Evolutionary conservation across 2,888 invertebrate species (phyloP).

Genomic region (Cephus spinipes): DNA sequence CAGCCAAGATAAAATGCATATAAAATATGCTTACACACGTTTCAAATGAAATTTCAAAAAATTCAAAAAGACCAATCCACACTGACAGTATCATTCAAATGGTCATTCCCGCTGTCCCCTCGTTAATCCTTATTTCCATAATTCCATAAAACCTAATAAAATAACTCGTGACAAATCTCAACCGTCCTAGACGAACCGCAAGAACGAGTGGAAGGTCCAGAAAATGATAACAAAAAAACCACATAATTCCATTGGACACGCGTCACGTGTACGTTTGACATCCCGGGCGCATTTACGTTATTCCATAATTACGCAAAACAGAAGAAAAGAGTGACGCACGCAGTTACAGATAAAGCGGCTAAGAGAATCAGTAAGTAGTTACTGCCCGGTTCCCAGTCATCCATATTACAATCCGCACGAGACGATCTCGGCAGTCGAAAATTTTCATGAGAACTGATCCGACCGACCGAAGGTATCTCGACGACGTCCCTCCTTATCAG

Average conservation of each 20-base stretch:
- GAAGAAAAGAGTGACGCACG: not conserved
- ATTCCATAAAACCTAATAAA: not conserved
- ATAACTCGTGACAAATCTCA: not conserved
- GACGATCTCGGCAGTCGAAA: not conserved
- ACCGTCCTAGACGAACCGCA: not conserved
- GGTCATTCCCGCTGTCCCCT: not conserved
- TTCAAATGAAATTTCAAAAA: not conserved
- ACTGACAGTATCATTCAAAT: not conserved
- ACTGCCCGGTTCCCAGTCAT: not conserved
- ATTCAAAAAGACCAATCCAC: not conserved
- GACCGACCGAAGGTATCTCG: not conserved
- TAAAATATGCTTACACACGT: not conserved
- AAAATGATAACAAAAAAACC: not conserved
- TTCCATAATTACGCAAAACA: not conserved
- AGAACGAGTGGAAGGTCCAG: not conserved
- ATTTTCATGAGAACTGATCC: not conserved
- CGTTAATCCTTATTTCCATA: not conserved
- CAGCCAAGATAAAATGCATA: not conserved
- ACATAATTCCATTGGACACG: not conserved
- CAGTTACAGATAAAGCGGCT: not conserved
- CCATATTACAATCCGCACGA: not conserved
- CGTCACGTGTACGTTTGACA: not conserved
- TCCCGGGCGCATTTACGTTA: not conserved
- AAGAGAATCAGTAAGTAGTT: not conserved
- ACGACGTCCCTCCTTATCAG: not conserved